Conservation (phyloP, 1,140 invertebrate genomes). For the Tenebrio molitor region DNA sequence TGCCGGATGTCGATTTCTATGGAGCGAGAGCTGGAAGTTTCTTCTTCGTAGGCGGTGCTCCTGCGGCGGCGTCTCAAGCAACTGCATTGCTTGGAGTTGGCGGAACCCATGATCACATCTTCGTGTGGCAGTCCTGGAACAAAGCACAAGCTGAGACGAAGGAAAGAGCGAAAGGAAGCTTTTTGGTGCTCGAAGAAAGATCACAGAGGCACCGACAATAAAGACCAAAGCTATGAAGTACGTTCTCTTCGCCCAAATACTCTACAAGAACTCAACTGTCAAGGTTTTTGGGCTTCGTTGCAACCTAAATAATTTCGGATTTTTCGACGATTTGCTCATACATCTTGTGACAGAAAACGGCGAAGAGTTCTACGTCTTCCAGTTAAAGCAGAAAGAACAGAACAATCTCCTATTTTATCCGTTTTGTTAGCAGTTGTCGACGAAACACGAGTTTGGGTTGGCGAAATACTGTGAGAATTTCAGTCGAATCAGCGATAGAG, state of each 20-base stretch:
- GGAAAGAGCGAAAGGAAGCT: no score
- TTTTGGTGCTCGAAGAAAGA: neutral
- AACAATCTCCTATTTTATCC: neutral
- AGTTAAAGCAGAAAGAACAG: neutral
- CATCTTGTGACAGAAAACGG: neutral
- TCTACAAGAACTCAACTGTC: neutral
- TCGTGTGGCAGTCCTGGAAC: neutral
- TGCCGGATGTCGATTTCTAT: constrained; percentile 16
- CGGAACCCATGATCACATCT: constrained; percentile 25
- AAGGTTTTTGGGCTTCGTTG: neutral
- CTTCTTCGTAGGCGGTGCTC: constrained; percentile 20
- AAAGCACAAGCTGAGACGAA: no score
- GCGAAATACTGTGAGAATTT: neutral
- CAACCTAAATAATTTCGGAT: neutral
- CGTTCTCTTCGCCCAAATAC: neutral
- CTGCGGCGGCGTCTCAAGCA: constrained; percentile 7
- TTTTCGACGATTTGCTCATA: neutral
- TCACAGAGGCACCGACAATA: neutral
- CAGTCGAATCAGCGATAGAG: neutral
- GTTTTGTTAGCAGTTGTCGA: neutral
- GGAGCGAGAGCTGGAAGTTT: constrained; percentile 24
- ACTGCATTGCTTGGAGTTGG: constrained; percentile 13
- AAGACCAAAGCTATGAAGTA: neutral
- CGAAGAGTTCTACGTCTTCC: neutral
- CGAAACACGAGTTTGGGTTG: neutral